Conservation (phyloP, 2,888 invertebrate species). For the Cetonia aurata region DNA sequence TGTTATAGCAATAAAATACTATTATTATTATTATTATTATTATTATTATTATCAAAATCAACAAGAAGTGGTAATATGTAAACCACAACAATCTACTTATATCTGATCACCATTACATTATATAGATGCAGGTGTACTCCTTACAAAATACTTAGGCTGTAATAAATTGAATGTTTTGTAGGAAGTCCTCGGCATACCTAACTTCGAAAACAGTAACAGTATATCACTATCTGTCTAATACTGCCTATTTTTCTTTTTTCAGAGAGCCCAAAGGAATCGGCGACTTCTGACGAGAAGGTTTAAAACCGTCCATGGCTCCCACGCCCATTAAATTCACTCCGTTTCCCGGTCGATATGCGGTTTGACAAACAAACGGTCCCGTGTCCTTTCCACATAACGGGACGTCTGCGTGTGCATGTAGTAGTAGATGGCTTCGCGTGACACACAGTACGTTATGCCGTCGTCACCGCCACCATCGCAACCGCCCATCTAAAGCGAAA, state of each 20-base stretch:
- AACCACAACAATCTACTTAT: no score
- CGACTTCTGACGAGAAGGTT: slow-evolving; percentile 65
- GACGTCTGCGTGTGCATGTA: slow-evolving; percentile 7
- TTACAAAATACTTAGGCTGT: no score
- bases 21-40: no score
- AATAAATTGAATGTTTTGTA: no score
- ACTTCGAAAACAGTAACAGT: no score
- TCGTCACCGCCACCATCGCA: slow-evolving; percentile 3
- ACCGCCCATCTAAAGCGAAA: slow-evolving; percentile 23
- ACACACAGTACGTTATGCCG: slow-evolving; percentile 9
- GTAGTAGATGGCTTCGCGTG: slow-evolving; percentile 29
- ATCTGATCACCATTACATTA: no score
- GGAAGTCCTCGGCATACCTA: no score
- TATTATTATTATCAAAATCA: no score
- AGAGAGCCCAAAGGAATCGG: slow-evolving; percentile 66
- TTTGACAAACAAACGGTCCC: slow-evolving; percentile 26
- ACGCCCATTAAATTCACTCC: slow-evolving; percentile 49
- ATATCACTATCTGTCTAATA: background rate
- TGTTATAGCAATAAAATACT: no score
- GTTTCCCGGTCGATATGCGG: slow-evolving; percentile 37
- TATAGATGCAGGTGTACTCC: no score
- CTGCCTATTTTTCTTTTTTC: slow-evolving; percentile 52
- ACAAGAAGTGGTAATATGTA: no score
- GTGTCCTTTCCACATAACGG: slow-evolving; percentile 26
- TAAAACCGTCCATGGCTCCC: slow-evolving; percentile 67